Base-by-base conservation (phyloP, 2,888 invertebrate species). In the Cheilosia pagana region DNA sequence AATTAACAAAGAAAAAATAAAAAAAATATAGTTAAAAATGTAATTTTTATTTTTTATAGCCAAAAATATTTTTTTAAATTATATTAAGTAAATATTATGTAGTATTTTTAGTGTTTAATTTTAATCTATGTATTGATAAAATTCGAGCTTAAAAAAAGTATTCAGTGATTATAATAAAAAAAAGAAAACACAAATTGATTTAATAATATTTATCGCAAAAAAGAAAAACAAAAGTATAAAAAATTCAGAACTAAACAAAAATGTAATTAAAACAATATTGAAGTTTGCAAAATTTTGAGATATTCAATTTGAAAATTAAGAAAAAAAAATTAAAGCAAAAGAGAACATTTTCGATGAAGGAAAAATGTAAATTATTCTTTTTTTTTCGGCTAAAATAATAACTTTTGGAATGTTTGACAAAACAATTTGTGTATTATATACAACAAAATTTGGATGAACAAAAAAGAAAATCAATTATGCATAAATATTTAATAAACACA, bases 41-140 rank as follows among this genome's bases (percentile, higher is more conserved):
- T 89, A 90, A 87, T 65, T 81, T 76, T 89, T 88, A 90, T 89
- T 88, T 89, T 88, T 87, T 87, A 83, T 81, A 87, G 87, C 88
- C 87, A 85, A 87, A 72, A 88, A 75, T 86, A 87, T 88, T 87
- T 86, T 89, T 88, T 86, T 89, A 86, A 81, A 81, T 89, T 88
- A 87, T 86, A 88, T 88, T 88, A 88, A 88, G 79, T 87, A 68
- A 81, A 81, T 68, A 81, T 85, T 86, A 86, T 50, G 23, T 50
- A 50, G 86, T 63, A 67, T 81, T 88, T 89, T 89, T 88, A 88
- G 88, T 81, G 35, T 81, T 76, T 85, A 71, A 76, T 85, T 85
- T 83, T 75, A 81, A 85, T 79, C 79, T 85, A 76, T 77, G 72
- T 77, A 77, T 77, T 75, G 59, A 81, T 79, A 77, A 85, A 87